These are phyloP conservation scores for Plodia interpunctella DNA, from an alignment of 1,140 invertebrate genomes.

Conservation along the genomic window DNA sequence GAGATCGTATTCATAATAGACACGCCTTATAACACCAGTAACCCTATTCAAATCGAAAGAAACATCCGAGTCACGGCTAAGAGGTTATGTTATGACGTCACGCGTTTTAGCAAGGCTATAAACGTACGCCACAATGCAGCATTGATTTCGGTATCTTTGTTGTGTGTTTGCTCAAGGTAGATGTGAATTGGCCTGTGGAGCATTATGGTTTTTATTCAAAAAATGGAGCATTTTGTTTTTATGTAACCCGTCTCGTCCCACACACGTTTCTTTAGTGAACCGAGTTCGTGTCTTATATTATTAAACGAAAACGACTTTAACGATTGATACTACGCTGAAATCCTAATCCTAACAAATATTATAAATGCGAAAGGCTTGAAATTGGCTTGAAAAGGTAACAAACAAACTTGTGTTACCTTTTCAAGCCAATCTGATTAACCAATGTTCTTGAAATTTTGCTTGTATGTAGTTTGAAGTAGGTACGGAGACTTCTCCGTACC, in stretches of 20 bases:
- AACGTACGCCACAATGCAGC: constrained; percentile 13
- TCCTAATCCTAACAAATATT: too few species aligned
- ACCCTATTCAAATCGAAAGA: background rate
- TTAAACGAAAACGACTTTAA: too few species aligned
- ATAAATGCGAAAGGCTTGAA: too few species aligned
- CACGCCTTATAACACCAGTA: constrained; percentile 8
- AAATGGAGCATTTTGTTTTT: constrained; percentile 1
- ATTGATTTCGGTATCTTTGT: constrained; percentile 6
- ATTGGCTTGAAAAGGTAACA: too few species aligned
- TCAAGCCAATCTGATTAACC: too few species aligned
- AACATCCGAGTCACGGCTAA: background rate
- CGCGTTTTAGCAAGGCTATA: constrained; percentile 25
- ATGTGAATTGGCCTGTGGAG: constrained; percentile 1
- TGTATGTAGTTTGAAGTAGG: too few species aligned
- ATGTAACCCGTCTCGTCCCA: background rate
- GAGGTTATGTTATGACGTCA: background rate
- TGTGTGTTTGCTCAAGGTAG: background rate
- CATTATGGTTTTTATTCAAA: background rate
- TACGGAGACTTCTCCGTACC: too few species aligned
- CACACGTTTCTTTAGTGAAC: background rate
- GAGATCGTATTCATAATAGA: too few species aligned
- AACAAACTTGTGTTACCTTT: too few species aligned
- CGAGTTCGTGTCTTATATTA: too few species aligned
- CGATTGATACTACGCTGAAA: too few species aligned
- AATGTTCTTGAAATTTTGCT: too few species aligned